A percentile compares a stretch with the other conserved stretches of the same genome.
Conservation (phyloP, 2,797 vertebrate genomes). For the Gastrophryne carolinensis region DNA sequence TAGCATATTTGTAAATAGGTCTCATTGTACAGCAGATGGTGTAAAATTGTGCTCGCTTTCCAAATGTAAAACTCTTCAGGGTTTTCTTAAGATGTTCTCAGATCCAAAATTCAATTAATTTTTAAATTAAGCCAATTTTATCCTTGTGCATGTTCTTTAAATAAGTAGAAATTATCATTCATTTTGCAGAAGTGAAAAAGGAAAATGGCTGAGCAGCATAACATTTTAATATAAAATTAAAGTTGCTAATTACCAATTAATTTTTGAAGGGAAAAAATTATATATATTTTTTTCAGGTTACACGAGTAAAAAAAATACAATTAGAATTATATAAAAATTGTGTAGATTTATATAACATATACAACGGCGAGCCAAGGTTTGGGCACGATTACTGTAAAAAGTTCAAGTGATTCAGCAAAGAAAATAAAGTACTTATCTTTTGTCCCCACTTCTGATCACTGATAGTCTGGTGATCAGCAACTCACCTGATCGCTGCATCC, state of each 20-base stretch:
- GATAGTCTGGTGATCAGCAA: too few species aligned
- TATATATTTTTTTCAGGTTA: too few species aligned
- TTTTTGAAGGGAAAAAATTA: too few species aligned
- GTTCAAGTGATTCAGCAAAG: too few species aligned
- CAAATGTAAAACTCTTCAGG: conserved; percentile 26
- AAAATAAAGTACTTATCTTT: too few species aligned
- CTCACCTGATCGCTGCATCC: too few species aligned
- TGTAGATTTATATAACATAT: neutral
- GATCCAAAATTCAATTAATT: conserved; percentile 21
- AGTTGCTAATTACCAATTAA: too few species aligned
- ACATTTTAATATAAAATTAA: too few species aligned
- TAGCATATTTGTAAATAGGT: conserved; percentile 40
- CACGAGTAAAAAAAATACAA: too few species aligned
- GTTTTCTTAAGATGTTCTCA: conserved; percentile 5
- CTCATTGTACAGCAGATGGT: conserved; percentile 39
- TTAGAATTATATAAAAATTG: neutral
- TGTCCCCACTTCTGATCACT: too few species aligned
- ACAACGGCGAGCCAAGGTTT: too few species aligned
- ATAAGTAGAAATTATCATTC: neutral
- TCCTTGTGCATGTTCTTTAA: conserved; percentile 1
- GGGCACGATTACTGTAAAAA: too few species aligned
- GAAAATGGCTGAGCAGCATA: neutral
- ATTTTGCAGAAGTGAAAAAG: neutral
- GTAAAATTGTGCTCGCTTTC: conserved; percentile 8
- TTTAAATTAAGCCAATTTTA: conserved; percentile 11